These are phyloP conservation scores for Drosophila siamana DNA, from an alignment of 2,888 invertebrate genomes.

Conservation along the genomic window DNA sequence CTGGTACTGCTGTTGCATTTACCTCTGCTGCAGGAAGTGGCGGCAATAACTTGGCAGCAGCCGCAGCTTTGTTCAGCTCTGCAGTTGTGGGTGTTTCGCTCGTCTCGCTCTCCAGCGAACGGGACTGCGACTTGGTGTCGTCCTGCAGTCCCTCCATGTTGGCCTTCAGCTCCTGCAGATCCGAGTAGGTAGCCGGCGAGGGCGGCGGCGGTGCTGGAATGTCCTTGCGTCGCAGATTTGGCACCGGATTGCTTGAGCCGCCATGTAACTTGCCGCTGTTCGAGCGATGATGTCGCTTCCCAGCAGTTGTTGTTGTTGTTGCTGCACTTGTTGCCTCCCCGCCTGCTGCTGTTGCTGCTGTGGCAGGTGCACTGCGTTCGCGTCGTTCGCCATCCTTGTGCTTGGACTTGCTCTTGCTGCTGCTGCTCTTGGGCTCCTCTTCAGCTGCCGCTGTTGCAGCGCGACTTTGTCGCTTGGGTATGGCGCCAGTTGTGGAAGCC, in stretches of 20 bases:
- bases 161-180: constrained; percentile 78
- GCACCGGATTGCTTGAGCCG: constrained; percentile 11
- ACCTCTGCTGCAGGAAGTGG: neutral
- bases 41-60: constrained; percentile 2
- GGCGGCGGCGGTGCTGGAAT: constrained; percentile 81
- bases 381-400: constrained; percentile 50
- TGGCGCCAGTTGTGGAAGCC: constrained; percentile 82
- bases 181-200: constrained; percentile 81
- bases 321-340: neutral
- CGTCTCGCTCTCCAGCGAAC: constrained; percentile 64
- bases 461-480: constrained; percentile 75
- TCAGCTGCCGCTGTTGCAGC: constrained; percentile 20
- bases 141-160: constrained; percentile 76
- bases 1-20: neutral
- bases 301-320: no score
- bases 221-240: constrained; percentile 69
- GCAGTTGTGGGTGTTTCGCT: constrained; percentile 48
- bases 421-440: constrained; percentile 30
- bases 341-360: neutral
- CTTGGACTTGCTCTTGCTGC: constrained; percentile 56
- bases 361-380: constrained; percentile 26
- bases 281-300: constrained; percentile 66
- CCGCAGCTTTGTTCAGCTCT: neutral
- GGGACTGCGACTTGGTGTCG: constrained; percentile 73
- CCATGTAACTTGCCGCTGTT: constrained; percentile 51